phyloP scores from a whole-genome alignment of 2,797 vertebrate genomes.

The Ctenosaura bakeri region DNA sequence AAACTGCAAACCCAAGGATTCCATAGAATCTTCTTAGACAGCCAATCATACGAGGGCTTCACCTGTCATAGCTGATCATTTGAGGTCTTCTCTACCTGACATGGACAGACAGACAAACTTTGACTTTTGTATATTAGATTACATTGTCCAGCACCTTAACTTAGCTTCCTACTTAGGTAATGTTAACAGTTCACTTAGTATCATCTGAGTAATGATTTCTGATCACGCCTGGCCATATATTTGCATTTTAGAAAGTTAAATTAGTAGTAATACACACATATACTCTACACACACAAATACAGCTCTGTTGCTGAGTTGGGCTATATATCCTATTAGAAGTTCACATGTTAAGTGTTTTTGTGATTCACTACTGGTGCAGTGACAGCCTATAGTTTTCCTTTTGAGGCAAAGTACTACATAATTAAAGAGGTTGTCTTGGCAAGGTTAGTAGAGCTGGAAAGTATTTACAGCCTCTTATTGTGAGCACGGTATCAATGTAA shows the following conservation, averaged over 20 bases:
- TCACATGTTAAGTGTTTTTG: not conserved
- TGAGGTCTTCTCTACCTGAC: no score
- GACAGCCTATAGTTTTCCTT: not conserved
- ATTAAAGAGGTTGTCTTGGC: not conserved
- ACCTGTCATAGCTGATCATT: no score
- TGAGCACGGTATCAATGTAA: not conserved
- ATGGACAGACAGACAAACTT: no score
- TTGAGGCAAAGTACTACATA: not conserved
- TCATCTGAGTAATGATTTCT: not conserved
- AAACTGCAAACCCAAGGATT: no score
- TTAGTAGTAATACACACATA: no score
- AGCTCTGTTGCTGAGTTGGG: not conserved
- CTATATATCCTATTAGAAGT: not conserved
- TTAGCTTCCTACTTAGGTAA: not conserved
- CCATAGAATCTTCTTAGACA: no score
- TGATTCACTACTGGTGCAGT: not conserved
- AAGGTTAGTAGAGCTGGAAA: not conserved
- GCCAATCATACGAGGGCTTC: no score
- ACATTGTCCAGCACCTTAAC: not conserved
- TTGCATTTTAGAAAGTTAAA: conserved; percentile 3
- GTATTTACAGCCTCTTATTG: not conserved
- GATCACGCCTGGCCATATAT: not conserved
- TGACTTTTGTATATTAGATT: not conserved
- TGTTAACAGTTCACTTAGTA: not conserved
- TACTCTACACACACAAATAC: no score